Percentiles rank a stretch among this genome's conserved stretches.
phyloP scores from a whole-genome alignment of 2,113 vertebrate species.

The Neotoma lepida region DNA sequence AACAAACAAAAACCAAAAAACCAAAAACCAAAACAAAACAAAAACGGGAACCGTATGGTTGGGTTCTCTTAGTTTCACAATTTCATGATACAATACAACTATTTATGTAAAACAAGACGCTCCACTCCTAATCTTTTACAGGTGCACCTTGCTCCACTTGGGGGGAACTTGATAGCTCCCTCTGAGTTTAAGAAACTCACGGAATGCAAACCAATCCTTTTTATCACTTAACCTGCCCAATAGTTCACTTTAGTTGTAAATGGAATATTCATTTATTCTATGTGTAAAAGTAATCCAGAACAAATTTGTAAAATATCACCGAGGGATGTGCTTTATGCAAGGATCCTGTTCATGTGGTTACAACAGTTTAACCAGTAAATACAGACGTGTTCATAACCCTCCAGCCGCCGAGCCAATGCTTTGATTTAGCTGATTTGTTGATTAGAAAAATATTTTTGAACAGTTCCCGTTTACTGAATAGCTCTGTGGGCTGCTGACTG shows the following conservation, averaged over 20 bases:
- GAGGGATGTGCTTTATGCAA: neutral
- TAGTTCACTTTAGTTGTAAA: slow-evolving; percentile 6
- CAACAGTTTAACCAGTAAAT: slow-evolving; percentile 38
- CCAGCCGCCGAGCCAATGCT: neutral
- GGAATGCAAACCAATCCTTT: slow-evolving; percentile 23
- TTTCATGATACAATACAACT: slow-evolving; percentile 1
- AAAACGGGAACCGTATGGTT: too few species aligned
- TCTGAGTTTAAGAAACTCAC: neutral
- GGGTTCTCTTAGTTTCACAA: slow-evolving; percentile 37
- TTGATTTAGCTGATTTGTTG: slow-evolving; percentile 33
- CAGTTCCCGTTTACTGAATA: neutral
- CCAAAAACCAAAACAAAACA: too few species aligned
- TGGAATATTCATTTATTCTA: slow-evolving; percentile 24
- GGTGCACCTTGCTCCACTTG: neutral
- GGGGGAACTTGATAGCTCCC: slow-evolving; percentile 25
- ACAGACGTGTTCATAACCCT: neutral
- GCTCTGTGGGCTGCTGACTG: neutral
- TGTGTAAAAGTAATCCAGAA: slow-evolving; percentile 43
- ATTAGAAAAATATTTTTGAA: slow-evolving; percentile 53
- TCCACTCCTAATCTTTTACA: slow-evolving; percentile 40
- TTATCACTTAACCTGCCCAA: neutral
- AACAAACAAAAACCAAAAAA: too few species aligned
- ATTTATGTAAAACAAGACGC: slow-evolving; percentile 54
- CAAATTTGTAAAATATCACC: slow-evolving; percentile 2
- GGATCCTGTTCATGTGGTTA: neutral